Conservation (phyloP, 2,113 vertebrate genomes). For the Piliocolobus tephrosceles region DNA sequence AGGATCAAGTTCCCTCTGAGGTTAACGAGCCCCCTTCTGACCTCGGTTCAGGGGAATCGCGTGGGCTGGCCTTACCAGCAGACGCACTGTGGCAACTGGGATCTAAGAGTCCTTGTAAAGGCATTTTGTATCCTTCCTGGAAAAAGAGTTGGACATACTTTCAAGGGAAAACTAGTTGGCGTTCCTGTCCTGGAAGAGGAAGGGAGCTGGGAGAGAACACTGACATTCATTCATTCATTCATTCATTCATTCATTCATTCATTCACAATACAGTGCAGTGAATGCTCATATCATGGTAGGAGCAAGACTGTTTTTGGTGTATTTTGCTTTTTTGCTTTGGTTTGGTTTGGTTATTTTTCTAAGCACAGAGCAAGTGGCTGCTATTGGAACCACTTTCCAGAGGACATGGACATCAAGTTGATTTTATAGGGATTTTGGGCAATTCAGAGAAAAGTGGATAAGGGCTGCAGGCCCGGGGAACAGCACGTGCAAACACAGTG, state of each 20-base stretch:
- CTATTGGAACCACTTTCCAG: background rate
- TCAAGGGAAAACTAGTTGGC: background rate
- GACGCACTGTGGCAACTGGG: fast-evolving
- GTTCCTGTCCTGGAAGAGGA: background rate
- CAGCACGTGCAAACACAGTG: background rate
- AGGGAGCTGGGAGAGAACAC: background rate
- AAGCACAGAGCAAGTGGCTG: background rate
- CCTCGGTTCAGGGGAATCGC: fast-evolving
- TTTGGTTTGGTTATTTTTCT: background rate
- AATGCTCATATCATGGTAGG: fast-evolving
- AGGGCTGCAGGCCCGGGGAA: background rate
- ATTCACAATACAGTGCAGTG: fast-evolving
- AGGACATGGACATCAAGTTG: background rate
- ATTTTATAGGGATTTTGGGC: background rate
- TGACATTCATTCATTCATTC: background rate
- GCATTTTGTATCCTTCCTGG: background rate
- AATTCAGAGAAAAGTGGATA: background rate
- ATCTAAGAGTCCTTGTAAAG: too few species aligned
- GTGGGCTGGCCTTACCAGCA: fast-evolving
- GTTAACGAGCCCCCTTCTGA: fast-evolving
- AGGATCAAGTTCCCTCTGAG: fast-evolving
- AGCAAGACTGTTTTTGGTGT: background rate
- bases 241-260: background rate
- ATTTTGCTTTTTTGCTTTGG: background rate
- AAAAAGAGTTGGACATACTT: background rate